Conservation (phyloP, 2,797 vertebrate genomes). For the Hybognathus amarus region DNA sequence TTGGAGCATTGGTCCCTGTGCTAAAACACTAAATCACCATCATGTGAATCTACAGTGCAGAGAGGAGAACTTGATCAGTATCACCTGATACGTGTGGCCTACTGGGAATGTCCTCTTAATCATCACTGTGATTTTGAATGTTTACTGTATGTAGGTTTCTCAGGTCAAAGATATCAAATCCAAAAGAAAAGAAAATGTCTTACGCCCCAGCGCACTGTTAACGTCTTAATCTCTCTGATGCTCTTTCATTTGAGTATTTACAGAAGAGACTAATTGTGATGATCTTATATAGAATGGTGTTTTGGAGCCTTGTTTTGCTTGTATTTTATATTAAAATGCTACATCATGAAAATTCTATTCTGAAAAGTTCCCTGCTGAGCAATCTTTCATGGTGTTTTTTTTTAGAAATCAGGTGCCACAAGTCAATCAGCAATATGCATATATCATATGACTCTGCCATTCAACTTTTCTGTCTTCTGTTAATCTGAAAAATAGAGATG, state of each 20-base stretch:
- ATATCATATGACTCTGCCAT: conserved; percentile 77
- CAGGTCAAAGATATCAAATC: conserved; percentile 75
- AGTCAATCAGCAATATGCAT: conserved; percentile 71
- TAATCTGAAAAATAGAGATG: conserved; percentile 75
- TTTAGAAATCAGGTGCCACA: conserved; percentile 37
- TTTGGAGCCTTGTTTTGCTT: conserved; percentile 54
- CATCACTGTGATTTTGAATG: conserved; percentile 64
- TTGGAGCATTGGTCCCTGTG: neutral
- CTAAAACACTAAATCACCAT: conserved; percentile 37
- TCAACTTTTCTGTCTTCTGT: conserved; percentile 74
- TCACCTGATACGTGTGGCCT: conserved; percentile 49
- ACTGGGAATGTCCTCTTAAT: conserved; percentile 58
- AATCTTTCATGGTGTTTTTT: conserved; percentile 11
- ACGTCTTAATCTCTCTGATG: conserved; percentile 78
- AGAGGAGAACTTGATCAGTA: conserved; percentile 47
- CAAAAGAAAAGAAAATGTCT: conserved; percentile 78
- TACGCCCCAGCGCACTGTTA: conserved; percentile 72
- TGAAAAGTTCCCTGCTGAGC: conserved; percentile 58
- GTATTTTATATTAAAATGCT: conserved; percentile 63
- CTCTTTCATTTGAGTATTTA: conserved; percentile 66
- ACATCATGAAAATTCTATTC: conserved; percentile 59
- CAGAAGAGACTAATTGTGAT: conserved; percentile 74
- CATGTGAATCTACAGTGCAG: conserved; percentile 39
- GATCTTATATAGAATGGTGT: conserved; percentile 61
- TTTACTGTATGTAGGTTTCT: conserved; percentile 77